Evolutionary conservation across 2,113 vertebrate genomes (phyloP).

Genomic region (Hemichromis elongatus): DNA sequence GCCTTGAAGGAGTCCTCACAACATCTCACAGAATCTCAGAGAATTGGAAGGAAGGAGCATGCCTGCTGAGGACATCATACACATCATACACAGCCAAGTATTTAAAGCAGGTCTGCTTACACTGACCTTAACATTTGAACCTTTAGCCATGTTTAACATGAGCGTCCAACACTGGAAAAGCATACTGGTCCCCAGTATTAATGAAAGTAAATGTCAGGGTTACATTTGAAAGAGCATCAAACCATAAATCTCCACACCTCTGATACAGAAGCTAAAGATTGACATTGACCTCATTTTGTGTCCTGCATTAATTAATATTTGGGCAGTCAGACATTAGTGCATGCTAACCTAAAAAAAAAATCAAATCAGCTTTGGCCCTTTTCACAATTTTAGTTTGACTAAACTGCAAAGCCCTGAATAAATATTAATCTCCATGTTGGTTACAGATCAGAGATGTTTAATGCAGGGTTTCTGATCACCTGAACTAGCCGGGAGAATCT

Average conservation of each 20-base stretch:
- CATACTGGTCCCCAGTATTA: not conserved
- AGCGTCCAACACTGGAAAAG: not conserved
- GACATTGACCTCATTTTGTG: not conserved
- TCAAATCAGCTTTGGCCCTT: not conserved
- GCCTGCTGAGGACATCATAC: accelerated
- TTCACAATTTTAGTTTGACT: conserved; percentile 26
- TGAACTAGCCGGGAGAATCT: not conserved
- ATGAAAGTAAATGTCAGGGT: not conserved
- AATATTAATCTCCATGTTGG: conserved; percentile 32
- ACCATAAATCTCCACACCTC: not conserved
- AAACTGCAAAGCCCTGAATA: conserved; percentile 16
- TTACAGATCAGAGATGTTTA: conserved; percentile 6
- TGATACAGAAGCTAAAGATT: not conserved
- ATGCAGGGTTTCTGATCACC: not conserved
- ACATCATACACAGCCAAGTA: not conserved
- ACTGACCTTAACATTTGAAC: not conserved
- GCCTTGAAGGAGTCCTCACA: not conserved
- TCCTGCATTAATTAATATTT: not conserved
- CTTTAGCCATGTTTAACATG: not conserved
- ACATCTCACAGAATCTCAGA: not conserved
- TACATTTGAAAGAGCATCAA: not conserved
- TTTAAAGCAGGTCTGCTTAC: not conserved
- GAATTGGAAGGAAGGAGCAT: not conserved
- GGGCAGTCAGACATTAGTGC: not conserved
- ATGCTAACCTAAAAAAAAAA: conserved; percentile 15